A percentile compares a stretch with the other conserved stretches of the same genome.
Evolutionary conservation across 2,797 vertebrate genomes (phyloP).

Genomic region (Mallotus villosus): DNA sequence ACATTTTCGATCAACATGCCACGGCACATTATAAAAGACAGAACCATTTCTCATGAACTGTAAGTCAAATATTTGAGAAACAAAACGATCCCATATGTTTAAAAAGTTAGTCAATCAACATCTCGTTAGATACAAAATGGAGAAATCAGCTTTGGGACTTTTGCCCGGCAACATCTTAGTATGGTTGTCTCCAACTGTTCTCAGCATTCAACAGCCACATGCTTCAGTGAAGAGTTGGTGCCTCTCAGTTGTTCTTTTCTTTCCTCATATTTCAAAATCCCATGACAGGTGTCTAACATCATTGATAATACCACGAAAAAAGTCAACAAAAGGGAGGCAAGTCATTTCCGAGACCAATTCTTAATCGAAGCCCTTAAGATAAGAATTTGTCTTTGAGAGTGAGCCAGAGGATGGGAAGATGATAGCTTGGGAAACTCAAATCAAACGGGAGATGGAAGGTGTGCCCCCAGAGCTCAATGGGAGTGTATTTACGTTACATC

Average conservation of each 20-base stretch:
- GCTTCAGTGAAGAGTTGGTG: background rate
- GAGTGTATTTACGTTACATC: slow-evolving; percentile 24
- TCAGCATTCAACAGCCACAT: background rate
- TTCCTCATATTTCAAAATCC: background rate
- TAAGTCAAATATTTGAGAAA: slow-evolving; percentile 30
- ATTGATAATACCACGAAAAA: background rate
- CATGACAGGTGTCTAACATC: background rate
- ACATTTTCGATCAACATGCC: slow-evolving; percentile 29
- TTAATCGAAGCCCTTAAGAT: background rate
- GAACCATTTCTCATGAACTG: slow-evolving; percentile 27
- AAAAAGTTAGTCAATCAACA: slow-evolving; percentile 7
- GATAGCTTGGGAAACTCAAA: slow-evolving; percentile 41
- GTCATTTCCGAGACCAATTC: background rate
- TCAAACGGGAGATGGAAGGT: slow-evolving; percentile 21
- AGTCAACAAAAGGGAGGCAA: background rate
- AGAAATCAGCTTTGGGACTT: background rate
- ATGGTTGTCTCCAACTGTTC: background rate
- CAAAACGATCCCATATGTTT: slow-evolving; percentile 35
- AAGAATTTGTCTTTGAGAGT: background rate
- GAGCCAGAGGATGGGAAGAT: slow-evolving; percentile 2
- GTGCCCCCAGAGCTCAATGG: slow-evolving; percentile 14
- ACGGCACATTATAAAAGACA: slow-evolving; percentile 11
- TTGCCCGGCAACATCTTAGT: background rate
- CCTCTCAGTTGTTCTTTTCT: background rate
- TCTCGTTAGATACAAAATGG: background rate